A percentile compares a stretch with the other conserved stretches of the same genome.
phyloP scores from a whole-genome alignment of 2,797 vertebrate species.

The Fratercula arctica region DNA sequence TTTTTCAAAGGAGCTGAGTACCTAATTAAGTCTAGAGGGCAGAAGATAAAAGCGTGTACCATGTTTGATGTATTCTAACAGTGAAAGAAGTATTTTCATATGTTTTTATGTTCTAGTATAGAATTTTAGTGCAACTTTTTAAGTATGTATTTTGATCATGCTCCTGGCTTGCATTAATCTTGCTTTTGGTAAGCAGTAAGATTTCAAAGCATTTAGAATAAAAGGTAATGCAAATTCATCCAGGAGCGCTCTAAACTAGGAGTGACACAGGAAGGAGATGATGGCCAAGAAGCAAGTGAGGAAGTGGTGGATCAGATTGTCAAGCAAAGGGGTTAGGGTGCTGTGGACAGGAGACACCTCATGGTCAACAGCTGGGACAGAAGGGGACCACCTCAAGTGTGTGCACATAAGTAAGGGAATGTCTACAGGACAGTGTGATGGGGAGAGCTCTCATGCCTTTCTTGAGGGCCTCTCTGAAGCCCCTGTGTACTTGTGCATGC shows the following conservation, averaged over 20 bases:
- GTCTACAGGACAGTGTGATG: accelerated
- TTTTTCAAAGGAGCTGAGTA: not conserved
- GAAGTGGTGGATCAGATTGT: not conserved
- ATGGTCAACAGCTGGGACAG: not conserved
- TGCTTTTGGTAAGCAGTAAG: not conserved
- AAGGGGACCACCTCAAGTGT: not conserved
- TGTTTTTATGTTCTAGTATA: not conserved
- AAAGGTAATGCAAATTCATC: not conserved
- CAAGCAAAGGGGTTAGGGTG: not conserved
- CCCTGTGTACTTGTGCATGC: not conserved
- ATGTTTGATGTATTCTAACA: not conserved
- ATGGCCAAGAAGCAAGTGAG: not conserved
- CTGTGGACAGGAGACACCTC: not conserved
- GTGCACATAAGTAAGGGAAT: not conserved
- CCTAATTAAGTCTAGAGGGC: not conserved
- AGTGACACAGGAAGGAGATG: not conserved
- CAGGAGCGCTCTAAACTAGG: not conserved
- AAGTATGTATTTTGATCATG: not conserved
- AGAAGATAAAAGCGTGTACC: not conserved
- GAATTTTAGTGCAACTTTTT: not conserved
- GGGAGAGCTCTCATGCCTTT: not conserved
- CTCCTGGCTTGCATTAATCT: not conserved
- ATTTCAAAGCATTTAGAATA: not conserved
- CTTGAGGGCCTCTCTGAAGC: not conserved
- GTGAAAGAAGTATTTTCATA: not conserved